Percentiles rank a stretch among this genome's conserved stretches.
Evolutionary conservation across 1,140 invertebrate genomes (phyloP).

Genomic region (Neodiprion fabricii): DNA sequence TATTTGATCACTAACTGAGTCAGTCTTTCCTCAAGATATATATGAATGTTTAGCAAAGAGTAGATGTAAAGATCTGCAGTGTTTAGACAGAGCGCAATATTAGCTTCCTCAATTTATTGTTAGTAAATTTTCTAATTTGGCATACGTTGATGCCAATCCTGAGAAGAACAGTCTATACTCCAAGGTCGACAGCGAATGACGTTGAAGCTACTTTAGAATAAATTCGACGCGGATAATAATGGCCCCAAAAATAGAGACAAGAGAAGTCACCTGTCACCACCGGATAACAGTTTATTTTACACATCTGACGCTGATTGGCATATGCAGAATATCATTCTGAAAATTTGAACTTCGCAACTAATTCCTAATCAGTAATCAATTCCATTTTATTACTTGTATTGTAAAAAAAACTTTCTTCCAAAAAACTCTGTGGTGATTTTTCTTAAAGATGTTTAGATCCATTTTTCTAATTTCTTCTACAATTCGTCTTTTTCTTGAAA

Average conservation of each 20-base stretch:
- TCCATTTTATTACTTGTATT: too few species aligned
- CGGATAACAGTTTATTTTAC: slow-evolving; percentile 3
- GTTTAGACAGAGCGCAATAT: too few species aligned
- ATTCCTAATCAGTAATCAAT: too few species aligned
- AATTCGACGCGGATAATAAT: not conserved
- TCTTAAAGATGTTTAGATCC: too few species aligned
- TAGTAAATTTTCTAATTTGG: slow-evolving; percentile 7
- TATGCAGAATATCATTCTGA: not conserved
- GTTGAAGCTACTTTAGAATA: slow-evolving; percentile 1
- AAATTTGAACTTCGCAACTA: too few species aligned
- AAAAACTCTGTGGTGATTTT: too few species aligned
- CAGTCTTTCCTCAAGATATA: too few species aligned
- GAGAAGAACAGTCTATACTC: not conserved
- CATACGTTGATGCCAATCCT: slow-evolving; percentile 2
- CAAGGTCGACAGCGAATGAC: not conserved
- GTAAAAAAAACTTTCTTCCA: too few species aligned
- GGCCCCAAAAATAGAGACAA: slow-evolving; percentile 1
- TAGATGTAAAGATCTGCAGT: too few species aligned
- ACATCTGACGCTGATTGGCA: not conserved
- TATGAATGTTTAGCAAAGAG: too few species aligned
- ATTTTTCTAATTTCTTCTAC: too few species aligned
- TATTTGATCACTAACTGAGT: slow-evolving; percentile 18
- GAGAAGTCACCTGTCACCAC: not conserved
- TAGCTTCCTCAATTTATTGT: not conserved
- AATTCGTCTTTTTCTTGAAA: too few species aligned